Percentiles rank a stretch among this genome's conserved stretches.
Evolutionary conservation across 2,113 vertebrate species (phyloP).

Genomic region (Campylomormyrus numenius): DNA sequence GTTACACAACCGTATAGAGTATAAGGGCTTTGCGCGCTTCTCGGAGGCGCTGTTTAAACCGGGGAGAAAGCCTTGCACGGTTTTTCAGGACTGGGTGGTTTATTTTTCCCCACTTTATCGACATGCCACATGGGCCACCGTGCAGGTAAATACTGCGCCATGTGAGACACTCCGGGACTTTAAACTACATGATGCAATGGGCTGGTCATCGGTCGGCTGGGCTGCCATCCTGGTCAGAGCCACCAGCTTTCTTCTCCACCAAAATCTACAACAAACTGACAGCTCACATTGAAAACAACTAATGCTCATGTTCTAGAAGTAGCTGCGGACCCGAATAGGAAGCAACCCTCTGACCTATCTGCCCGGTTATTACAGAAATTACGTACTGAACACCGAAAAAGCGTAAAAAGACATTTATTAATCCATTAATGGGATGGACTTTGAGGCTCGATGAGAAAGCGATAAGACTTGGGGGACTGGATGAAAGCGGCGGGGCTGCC

Average conservation of each 20-base stretch:
- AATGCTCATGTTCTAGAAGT: background rate
- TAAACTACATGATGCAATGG: slow-evolving; percentile 2
- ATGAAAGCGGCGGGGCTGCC: background rate
- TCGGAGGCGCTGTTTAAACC: background rate
- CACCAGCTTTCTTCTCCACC: background rate
- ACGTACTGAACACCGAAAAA: background rate
- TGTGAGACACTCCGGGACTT: background rate
- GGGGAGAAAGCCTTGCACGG: background rate
- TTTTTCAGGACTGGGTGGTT: background rate
- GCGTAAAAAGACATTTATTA: background rate
- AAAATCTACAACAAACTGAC: background rate
- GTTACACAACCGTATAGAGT: background rate
- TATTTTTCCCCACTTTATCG: background rate
- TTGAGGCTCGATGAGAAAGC: background rate
- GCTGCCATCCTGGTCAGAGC: background rate
- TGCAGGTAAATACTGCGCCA: background rate
- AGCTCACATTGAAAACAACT: background rate
- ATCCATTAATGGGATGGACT: background rate
- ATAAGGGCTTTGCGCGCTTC: background rate
- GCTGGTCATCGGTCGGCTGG: slow-evolving; percentile 1
- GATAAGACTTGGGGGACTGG: background rate
- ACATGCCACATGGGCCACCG: background rate
- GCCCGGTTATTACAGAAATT: background rate
- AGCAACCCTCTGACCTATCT: background rate
- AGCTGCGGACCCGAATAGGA: background rate